Base-by-base conservation (phyloP, 2,888 invertebrate species). In the Crossocerus cetratus region DNA sequence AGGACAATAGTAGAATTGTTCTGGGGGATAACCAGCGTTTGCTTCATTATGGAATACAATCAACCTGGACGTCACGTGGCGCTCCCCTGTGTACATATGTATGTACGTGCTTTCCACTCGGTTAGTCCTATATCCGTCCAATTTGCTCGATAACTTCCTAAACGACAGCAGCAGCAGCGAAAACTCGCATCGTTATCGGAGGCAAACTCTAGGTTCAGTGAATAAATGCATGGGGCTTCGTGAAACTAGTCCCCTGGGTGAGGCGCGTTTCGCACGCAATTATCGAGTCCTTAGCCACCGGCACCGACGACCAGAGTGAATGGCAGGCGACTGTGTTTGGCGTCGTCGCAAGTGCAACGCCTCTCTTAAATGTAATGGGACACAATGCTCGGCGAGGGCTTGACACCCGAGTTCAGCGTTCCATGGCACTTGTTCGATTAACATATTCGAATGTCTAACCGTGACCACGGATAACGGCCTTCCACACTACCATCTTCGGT, bases 401-500 rank as follows among this genome's bases (percentile, higher is more conserved):
- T 32, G 16, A 49, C 14, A 49, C n/a, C 14, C 3, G 8, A 49
- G 49, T 49, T 49, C 49, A 49, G 14, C 16, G 49, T 2, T 49
- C 16, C 16, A 49, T 13, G 49, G 49, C n/a, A 49, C 13, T 49
- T 49, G 49, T 4, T n/a, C 16, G 11, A 57, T 49, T 45, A 60
- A 44, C 49, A 45, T 49, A 18, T 69, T 21, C 45, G 58, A 69
- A 57, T 63, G 55, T 59, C 44, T 55, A 67, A 72, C 49, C 61
- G 58, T 66, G 68, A 65, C 23, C 59, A 65, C 53, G 63, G 65
- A 60, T 80, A 78, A 63, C 57, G 66, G 68, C 74, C 75, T 81
- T 81, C 65, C 73, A 77, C 68, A n/a, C 77, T 83, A 76, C 78
- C 80, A 81, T 83, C 84, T 83, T 84, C 81, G 81, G 80, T 77